Percentiles rank a stretch among this genome's conserved stretches.
These are phyloP conservation scores for Porites australiensis DNA, from an alignment of 64 coral and sea anemone species.

Conservation along the genomic window DNA sequence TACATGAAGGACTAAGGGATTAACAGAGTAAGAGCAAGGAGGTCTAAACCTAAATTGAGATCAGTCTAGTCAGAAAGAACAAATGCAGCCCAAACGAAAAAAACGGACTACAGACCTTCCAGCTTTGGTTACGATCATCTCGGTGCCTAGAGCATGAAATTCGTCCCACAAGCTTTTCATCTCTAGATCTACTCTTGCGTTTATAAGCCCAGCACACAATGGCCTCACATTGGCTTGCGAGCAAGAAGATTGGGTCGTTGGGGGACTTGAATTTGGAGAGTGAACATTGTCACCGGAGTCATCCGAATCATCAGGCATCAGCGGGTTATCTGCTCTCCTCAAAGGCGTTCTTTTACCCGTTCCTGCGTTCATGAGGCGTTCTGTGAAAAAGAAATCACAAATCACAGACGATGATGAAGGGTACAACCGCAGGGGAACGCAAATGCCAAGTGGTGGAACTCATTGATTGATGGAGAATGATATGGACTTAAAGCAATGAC, in stretches of 20 bases:
- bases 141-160: slow-evolving; percentile 91
- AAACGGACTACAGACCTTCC: slow-evolving; percentile 78
- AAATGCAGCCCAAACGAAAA: slow-evolving; percentile 22
- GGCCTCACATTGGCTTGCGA: slow-evolving; percentile 30
- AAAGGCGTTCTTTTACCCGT: slow-evolving; percentile 87
- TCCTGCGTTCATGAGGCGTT: slow-evolving; percentile 94
- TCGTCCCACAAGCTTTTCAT: slow-evolving; percentile 99
- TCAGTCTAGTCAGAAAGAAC: too few species aligned
- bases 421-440: slow-evolving; percentile 26
- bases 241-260: slow-evolving; percentile 66
- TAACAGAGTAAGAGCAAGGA: too few species aligned
- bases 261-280: slow-evolving; percentile 61
- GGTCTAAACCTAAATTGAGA: too few species aligned
- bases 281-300: slow-evolving; percentile 39
- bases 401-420: slow-evolving; percentile 20
- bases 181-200: slow-evolving; percentile 92
- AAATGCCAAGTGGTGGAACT: background rate
- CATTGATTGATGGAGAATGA: slow-evolving; percentile 22
- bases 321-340: background rate
- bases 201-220: slow-evolving; percentile 62
- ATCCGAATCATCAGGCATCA: slow-evolving; percentile 26
- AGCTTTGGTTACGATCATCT: slow-evolving; percentile 99
- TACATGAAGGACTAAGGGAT: too few species aligned
- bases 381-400: slow-evolving; percentile 68
- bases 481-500: background rate